phyloP scores from a whole-genome alignment of 2,113 vertebrate genomes.

The Alectura lathami region DNA sequence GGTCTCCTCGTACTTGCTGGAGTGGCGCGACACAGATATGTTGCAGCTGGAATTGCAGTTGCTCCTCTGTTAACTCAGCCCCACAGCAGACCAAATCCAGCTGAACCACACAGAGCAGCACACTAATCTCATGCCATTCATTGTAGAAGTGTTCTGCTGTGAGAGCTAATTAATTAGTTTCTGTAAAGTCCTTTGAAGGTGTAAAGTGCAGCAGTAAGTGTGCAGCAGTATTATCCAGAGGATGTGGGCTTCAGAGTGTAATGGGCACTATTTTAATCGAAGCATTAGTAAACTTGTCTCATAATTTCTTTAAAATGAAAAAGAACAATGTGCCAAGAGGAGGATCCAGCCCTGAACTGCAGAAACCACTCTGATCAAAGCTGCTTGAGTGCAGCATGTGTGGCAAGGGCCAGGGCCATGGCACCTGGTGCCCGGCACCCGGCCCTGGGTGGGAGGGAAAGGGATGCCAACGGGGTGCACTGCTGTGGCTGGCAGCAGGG shows the following conservation, averaged over 20 bases:
- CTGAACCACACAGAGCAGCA: neutral
- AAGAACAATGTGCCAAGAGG: neutral
- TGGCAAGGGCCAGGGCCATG: neutral
- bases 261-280: neutral
- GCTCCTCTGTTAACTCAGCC: neutral
- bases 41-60: rapidly evolving
- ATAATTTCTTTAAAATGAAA: neutral
- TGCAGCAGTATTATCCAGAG: rapidly evolving
- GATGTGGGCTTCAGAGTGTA: neutral
- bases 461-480: neutral
- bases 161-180: neutral
- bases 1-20: neutral
- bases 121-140: rapidly evolving
- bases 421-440: neutral
- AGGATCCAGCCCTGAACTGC: neutral
- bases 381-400: neutral
- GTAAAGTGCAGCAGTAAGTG: neutral
- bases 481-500: neutral
- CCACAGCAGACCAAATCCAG: neutral
- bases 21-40: neutral
- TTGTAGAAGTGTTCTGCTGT: neutral
- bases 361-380: neutral
- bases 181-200: neutral
- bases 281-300: neutral
- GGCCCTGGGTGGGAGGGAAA: neutral